Evolutionary conservation across 2,888 invertebrate species (phyloP), one percentile per base, ranked within the genome.

Genomic region (Cheilosia grossa): DNA sequence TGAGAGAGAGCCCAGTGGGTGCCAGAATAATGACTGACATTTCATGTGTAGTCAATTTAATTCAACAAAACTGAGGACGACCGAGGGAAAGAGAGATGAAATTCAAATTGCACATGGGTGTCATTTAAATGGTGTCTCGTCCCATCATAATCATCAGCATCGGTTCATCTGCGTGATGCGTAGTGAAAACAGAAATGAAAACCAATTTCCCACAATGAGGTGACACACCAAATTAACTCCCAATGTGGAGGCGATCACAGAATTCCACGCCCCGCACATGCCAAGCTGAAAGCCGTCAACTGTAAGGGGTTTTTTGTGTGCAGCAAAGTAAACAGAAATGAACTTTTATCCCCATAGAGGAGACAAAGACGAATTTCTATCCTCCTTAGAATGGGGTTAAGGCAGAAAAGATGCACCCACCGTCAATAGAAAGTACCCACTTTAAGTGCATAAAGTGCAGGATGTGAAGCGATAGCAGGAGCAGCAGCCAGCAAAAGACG

Each of bases 1-100:
- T n/a, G n/a, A n/a, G n/a, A n/a, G 79, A 74, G 67, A 73, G 67
- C 44, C 58, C 64, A 64, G 53, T 74, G 80, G 73, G 73, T 73
- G 80, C 24, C 51, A 49, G 49, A 70, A 79, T 54, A 80, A 74
- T 69, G 83, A 83, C 44, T 74, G 83, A 80, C 80, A 74, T 64
- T 80, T 80, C 53, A 54, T 64, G 47, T 66, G 58, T 59, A 74
- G 75, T 80, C 74, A 79, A 30, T 74, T 83, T 74, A 74, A 79
- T 70, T 74, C 79, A 51, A 63, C 21, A 40, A 56, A 64, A 51
- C 56, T 33, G 66, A 49, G n/a, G 40, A 17, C 10, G 66, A n/a
- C 15, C 1, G 24, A 13, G 17, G 10, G 21, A 44, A 24, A 37
- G 37, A 17, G 49, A 56, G 49, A 67, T 47, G 27, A 49, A 49